Base-by-base conservation (phyloP, 2,797 vertebrate species). In the Clamator glandarius region DNA sequence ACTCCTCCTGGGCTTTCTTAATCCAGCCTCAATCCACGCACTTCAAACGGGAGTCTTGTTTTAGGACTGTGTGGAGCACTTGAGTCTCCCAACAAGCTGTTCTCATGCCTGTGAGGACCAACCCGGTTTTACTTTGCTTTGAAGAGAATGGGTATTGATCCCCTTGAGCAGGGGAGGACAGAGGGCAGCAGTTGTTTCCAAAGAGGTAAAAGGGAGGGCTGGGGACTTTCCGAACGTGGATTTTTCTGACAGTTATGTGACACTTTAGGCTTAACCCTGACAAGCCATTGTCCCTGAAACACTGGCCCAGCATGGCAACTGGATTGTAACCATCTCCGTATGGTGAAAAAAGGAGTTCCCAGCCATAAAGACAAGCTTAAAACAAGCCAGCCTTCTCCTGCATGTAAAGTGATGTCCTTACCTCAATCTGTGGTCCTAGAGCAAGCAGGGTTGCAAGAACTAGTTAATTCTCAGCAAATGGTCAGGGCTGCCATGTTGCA, bases 11-110 rank as follows among this genome's bases (percentile, higher is more conserved):
- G 86, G 48, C 58, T 95, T 93, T 39, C 84, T 88, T 94, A 89
- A 92, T 94, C 89, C 77, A 87, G 55, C 80, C 80, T 90, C 80
- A 68, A 66, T 90, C 92, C 78, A 3, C 6, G 57, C n/a, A 55
- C 67, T 94, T 94, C 89, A 91, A 91, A 77, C 63, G 61, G 78
- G 48, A 96, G 66, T 39, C 77, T 79, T 82, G 92, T 67, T 94
- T 88, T 66, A 82, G 62, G 89, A 64, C 68, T 82, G 67, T 51
- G 63, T 86, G 1, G 31, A 84, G 63, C 28, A 1, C 86, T 94
- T 0, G 3, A 61, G 59, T 59, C 48, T 90, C 81, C 33, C 66
- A 44, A n/a, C 33, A 57, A 87, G 87, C 41, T 75, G 70, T 42
- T 89, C 50, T 63, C 1, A 0, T 76, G 74, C 59, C 74, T 79